These are phyloP conservation scores for Anas platyrhynchos DNA, from an alignment of 2,113 vertebrate genomes.

Conservation along the genomic window DNA sequence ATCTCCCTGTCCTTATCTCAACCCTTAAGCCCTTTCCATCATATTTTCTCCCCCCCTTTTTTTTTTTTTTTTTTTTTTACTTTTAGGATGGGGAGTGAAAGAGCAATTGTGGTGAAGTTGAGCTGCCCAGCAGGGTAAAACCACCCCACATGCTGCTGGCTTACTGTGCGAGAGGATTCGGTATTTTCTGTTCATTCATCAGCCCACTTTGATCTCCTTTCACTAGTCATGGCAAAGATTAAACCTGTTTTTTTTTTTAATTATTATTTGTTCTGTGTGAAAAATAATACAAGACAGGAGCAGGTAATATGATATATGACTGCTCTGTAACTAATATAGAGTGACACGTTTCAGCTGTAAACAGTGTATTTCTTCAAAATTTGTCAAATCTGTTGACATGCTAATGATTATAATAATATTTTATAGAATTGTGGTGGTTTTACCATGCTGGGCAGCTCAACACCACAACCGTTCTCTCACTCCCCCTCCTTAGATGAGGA, in stretches of 20 bases:
- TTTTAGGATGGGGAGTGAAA: no score
- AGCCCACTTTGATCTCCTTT: constrained; percentile 4
- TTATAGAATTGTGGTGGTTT: background rate
- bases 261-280: background rate
- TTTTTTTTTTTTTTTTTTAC: no score
- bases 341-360: background rate
- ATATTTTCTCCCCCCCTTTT: no score
- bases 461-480: no score
- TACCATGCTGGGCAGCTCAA: no score
- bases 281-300: background rate
- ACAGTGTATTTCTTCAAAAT: background rate
- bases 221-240: background rate
- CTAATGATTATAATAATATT: background rate
- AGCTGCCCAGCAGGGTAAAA: no score
- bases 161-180: background rate
- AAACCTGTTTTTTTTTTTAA: background rate
- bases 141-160: background rate
- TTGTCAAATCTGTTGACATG: background rate
- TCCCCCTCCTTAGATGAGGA: no score
- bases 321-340: background rate
- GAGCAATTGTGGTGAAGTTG: no score
- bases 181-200: background rate
- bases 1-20: no score
- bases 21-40: no score
- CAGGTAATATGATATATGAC: background rate